Conservation (phyloP, 2,888 invertebrate genomes). For the Cryptophagus acutangulus region DNA sequence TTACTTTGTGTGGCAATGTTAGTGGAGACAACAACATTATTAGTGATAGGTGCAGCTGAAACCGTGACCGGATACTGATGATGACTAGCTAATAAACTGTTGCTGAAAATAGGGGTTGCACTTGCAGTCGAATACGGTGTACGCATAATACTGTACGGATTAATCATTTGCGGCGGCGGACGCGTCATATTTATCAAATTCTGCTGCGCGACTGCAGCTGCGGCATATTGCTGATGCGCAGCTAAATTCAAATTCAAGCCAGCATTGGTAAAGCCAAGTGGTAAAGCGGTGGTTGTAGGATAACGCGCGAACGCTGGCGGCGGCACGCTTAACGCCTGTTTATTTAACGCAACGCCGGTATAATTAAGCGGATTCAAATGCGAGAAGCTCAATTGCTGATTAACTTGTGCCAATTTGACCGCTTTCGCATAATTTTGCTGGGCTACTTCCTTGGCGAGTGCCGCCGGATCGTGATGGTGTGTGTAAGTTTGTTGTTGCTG, state of each 20-base stretch:
- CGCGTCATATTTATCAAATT: conserved; percentile 40
- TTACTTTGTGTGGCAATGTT: conserved; percentile 46
- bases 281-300: conserved; percentile 31
- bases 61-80: conserved; percentile 50
- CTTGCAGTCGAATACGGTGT: conserved; percentile 46
- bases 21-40: conserved; percentile 39
- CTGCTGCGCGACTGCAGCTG: conserved; percentile 33
- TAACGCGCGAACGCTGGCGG: conserved; percentile 43
- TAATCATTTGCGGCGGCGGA: conserved; percentile 43
- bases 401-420: conserved; percentile 57
- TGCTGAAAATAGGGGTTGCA: conserved; percentile 45
- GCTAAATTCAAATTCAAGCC: conserved; percentile 36
- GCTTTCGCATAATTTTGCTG: conserved; percentile 79
- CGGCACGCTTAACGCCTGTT: conserved; percentile 51
- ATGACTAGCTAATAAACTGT: conserved; percentile 33
- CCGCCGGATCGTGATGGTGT: conserved; percentile 55
- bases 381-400: conserved; percentile 29
- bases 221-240: conserved; percentile 45
- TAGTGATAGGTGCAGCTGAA: conserved; percentile 41
- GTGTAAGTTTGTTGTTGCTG: conserved; percentile 30
- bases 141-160: conserved; percentile 49
- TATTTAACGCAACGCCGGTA: conserved; percentile 66
- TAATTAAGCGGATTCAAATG: conserved; percentile 59
- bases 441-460: conserved; percentile 74
- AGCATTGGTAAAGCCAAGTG: conserved; percentile 39